These are phyloP conservation scores for Bombylius major DNA, from an alignment of 2,888 invertebrate genomes.

Conservation along the genomic window DNA sequence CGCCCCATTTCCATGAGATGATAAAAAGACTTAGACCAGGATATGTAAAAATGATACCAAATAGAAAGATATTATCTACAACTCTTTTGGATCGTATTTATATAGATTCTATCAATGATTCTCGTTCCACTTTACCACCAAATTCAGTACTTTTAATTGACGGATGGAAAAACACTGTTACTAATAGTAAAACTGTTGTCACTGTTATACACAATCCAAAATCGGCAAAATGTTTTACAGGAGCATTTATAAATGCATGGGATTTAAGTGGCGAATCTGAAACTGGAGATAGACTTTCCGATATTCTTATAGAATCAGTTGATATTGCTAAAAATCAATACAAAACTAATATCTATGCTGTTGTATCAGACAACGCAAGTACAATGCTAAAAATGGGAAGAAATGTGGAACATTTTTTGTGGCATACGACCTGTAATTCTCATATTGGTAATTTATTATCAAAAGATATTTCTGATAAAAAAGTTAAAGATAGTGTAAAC, in stretches of 20 bases:
- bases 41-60: neutral
- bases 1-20: conserved; percentile 1
- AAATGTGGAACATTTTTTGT: conserved; percentile 11
- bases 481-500: neutral
- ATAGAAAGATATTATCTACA: neutral
- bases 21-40: conserved; percentile 1
- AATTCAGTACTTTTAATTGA: conserved; percentile 9
- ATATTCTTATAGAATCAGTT: conserved; percentile 5
- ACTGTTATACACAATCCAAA: conserved; percentile 7
- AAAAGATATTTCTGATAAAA: neutral
- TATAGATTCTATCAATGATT: neutral
- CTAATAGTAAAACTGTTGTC: conserved; percentile 9
- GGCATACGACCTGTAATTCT: neutral
- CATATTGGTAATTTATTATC: neutral
- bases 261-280: conserved; percentile 13
- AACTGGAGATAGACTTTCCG: conserved; percentile 9
- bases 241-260: conserved; percentile 14
- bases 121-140: neutral
- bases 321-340: neutral
- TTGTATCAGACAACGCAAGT: conserved; percentile 6
- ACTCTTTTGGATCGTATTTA: neutral
- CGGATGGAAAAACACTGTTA: conserved; percentile 12
- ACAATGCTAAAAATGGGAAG: conserved; percentile 17
- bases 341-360: no score
- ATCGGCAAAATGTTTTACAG: neutral